Conservation (phyloP, 2,888 invertebrate genomes). For the Coenonympha glycerion region DNA sequence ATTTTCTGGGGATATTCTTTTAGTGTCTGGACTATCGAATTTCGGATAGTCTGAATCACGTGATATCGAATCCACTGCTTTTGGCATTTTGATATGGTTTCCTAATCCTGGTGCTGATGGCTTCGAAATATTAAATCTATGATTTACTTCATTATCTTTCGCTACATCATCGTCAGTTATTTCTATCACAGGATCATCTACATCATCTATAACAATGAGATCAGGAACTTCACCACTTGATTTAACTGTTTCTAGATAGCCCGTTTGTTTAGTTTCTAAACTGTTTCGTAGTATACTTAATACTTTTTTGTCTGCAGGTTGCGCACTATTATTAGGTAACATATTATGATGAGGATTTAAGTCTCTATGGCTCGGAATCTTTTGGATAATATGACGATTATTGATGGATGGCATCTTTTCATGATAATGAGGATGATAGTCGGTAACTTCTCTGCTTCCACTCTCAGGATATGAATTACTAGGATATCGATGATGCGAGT, state of each 20-base stretch:
- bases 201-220: conserved; percentile 70
- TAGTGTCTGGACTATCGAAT: conserved; percentile 45
- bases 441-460: conserved; percentile 47
- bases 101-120: conserved; percentile 39
- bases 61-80: conserved; percentile 80
- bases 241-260: conserved; percentile 71
- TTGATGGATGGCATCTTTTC: conserved; percentile 48
- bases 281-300: conserved; percentile 82
- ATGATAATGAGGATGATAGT: conserved; percentile 54
- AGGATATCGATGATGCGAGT: conserved; percentile 50
- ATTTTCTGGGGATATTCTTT: conserved; percentile 62
- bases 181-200: conserved; percentile 68
- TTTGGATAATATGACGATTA: conserved; percentile 61
- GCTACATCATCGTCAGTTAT: conserved; percentile 66
- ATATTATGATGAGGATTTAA: conserved; percentile 48
- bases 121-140: conserved; percentile 34
- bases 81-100: conserved; percentile 79
- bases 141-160: conserved; percentile 53
- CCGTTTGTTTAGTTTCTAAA: conserved; percentile 79
- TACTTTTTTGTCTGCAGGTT: conserved; percentile 82
- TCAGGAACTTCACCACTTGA: conserved; percentile 64
- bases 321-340: conserved; percentile 52
- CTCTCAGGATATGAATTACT: conserved; percentile 47
- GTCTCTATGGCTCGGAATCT: conserved; percentile 59
- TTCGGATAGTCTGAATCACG: conserved; percentile 64